Conservation (phyloP, 2,113 vertebrate species). For the Aegotheles bennettii region DNA sequence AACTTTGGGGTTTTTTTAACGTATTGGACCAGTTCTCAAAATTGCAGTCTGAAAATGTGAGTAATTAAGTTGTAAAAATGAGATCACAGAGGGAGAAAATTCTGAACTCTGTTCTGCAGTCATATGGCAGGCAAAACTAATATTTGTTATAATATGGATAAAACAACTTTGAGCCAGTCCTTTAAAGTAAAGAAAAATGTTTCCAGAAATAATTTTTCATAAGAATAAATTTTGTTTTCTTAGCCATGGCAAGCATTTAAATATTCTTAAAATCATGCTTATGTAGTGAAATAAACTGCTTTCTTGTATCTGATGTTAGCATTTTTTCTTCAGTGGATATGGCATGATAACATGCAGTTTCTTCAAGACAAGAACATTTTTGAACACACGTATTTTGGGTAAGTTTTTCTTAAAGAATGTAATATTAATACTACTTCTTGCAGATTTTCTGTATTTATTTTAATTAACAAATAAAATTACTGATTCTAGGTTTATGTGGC, state of each 20-base stretch:
- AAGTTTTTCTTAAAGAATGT: constrained; percentile 65
- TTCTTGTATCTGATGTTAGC: constrained; percentile 65
- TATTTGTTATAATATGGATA: accelerated
- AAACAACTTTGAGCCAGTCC: neutral
- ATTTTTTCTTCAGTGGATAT: constrained; percentile 91
- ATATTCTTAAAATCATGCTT: constrained; percentile 3
- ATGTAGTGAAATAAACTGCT: constrained; percentile 54
- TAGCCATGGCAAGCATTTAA: neutral
- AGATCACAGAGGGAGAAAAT: neutral
- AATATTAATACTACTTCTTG: constrained; percentile 43
- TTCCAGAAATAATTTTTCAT: neutral
- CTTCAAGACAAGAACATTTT: constrained; percentile 99
- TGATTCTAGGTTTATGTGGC: constrained; percentile 96
- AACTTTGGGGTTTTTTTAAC: neutral
- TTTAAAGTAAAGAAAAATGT: neutral
- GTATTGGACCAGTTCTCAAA: neutral
- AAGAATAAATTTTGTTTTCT: neutral
- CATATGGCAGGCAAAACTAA: neutral
- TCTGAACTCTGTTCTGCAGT: neutral
- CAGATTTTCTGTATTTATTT: constrained; percentile 22
- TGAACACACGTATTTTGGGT: constrained; percentile 99
- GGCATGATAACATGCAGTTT: constrained; percentile 99
- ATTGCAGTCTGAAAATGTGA: neutral
- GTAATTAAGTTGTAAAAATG: neutral
- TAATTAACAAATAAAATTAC: constrained; percentile 62